phyloP scores from a whole-genome alignment of 2,888 invertebrate genomes.

The Julus scandinavius region DNA sequence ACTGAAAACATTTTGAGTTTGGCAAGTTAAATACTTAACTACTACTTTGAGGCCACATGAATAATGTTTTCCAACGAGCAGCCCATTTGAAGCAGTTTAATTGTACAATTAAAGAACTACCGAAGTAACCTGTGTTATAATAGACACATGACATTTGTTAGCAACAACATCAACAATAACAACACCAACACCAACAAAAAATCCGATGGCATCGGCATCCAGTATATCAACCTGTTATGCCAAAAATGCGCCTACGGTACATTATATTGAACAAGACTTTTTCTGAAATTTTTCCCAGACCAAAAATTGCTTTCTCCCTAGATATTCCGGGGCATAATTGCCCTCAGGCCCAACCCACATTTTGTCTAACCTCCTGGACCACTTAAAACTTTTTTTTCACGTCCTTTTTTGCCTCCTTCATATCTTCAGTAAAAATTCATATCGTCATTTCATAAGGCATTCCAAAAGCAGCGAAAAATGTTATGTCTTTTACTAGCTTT shows the following conservation, averaged over 20 bases:
- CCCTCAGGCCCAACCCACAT: constrained; percentile 22
- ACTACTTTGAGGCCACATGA: background rate
- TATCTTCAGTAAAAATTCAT: constrained; percentile 6
- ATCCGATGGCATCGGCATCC: constrained; percentile 10
- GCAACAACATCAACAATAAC: background rate
- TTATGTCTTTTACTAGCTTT: constrained; percentile 13
- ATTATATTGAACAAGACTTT: constrained; percentile 27
- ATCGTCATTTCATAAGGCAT: constrained; percentile 21
- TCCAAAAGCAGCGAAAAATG: background rate
- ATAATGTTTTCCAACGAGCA: background rate
- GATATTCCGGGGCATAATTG: background rate
- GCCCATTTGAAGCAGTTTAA: background rate
- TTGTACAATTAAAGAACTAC: constrained; percentile 21
- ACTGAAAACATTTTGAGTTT: constrained; percentile 4
- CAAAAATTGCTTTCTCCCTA: constrained; percentile 1
- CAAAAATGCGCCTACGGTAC: constrained; percentile 21
- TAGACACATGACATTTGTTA: constrained; percentile 6
- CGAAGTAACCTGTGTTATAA: background rate
- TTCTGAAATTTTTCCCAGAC: background rate
- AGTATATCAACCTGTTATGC: constrained; percentile 16
- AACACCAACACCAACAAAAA: background rate
- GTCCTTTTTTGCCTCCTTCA: background rate
- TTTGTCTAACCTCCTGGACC: background rate
- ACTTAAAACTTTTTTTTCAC: constrained; percentile 7
- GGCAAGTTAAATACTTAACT: constrained; percentile 27